These are phyloP conservation scores for Drosophila rhopaloa DNA, from an alignment of 1,140 invertebrate species.

Conservation along the genomic window DNA sequence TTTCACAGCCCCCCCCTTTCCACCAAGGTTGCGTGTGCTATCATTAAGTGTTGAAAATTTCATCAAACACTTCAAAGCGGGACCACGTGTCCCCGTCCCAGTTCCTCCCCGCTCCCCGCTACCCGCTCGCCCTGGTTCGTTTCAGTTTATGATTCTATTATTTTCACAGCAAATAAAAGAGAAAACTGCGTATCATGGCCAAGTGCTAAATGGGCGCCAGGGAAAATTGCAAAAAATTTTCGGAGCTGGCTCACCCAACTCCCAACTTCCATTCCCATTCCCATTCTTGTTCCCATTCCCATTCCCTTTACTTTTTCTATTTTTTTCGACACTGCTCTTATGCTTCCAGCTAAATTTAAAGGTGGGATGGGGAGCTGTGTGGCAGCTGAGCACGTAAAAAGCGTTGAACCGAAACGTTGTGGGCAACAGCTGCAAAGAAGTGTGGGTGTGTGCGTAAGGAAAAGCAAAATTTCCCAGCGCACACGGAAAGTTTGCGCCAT, in stretches of 20 bases:
- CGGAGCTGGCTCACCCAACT: constrained; percentile 32
- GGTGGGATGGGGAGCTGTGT: constrained; percentile 22
- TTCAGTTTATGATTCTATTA: constrained; percentile 83
- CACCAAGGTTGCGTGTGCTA: constrained; percentile 63
- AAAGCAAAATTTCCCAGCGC: constrained; percentile 76
- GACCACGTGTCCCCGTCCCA: constrained; percentile 43
- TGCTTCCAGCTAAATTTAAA: constrained; percentile 52
- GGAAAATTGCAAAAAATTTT: constrained; percentile 75
- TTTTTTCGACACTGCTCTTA: constrained; percentile 11
- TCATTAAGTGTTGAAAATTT: constrained; percentile 83
- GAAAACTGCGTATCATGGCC: constrained; percentile 80
- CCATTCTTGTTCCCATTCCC: not conserved
- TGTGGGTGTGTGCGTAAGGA: constrained; percentile 69
- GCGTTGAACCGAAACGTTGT: constrained; percentile 81
- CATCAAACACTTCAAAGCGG: constrained; percentile 81
- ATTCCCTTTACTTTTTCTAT: constrained; percentile 12
- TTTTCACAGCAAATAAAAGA: constrained; percentile 83
- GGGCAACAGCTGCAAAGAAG: constrained; percentile 75
- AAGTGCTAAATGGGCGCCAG: constrained; percentile 79
- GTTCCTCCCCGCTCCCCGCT: not conserved
- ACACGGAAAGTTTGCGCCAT: constrained; percentile 77
- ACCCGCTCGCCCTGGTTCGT: constrained; percentile 24
- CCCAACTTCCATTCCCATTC: not conserved
- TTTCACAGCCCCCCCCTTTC: constrained; percentile 2
- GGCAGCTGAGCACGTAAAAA: constrained; percentile 81